A percentile compares a stretch with the other conserved stretches of the same genome.
Conservation (phyloP, 2,888 invertebrate genomes). For the Callimorpha dominula region DNA sequence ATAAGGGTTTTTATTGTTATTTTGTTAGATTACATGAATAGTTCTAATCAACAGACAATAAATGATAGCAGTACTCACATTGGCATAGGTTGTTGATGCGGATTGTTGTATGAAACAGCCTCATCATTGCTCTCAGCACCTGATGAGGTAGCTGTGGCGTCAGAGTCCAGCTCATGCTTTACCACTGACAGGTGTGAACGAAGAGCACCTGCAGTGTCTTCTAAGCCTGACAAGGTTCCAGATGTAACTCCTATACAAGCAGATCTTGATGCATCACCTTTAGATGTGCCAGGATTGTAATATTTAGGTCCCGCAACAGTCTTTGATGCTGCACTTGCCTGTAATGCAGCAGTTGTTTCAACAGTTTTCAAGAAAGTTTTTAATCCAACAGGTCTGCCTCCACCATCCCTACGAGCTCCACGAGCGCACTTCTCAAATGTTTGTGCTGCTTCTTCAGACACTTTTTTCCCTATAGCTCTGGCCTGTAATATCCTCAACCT, state of each 20-base stretch:
- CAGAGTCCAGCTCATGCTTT: slow-evolving; percentile 94
- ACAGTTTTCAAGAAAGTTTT: slow-evolving; percentile 80
- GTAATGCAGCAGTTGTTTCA: slow-evolving; percentile 78
- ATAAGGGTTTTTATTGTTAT: too few species aligned
- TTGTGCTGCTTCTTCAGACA: slow-evolving; percentile 91
- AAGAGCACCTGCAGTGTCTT: slow-evolving; percentile 91
- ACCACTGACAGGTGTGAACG: slow-evolving; percentile 91
- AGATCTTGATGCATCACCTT: slow-evolving; percentile 91
- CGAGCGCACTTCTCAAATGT: slow-evolving; percentile 90
- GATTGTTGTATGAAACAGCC: slow-evolving; percentile 92
- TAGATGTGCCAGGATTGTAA: slow-evolving; percentile 88
- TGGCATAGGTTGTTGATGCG: slow-evolving; percentile 91
- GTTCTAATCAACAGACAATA: neutral
- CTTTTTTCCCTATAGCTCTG: slow-evolving; percentile 91
- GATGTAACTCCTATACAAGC: slow-evolving; percentile 86
- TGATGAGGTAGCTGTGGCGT: slow-evolving; percentile 97
- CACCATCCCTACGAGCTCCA: slow-evolving; percentile 88
- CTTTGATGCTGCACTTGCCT: slow-evolving; percentile 77
- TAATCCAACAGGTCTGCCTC: slow-evolving; percentile 76
- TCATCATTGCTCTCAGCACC: slow-evolving; percentile 98
- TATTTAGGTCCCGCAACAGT: slow-evolving; percentile 75
- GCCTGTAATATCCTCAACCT: slow-evolving; percentile 92
- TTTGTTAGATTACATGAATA: too few species aligned
- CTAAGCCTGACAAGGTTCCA: slow-evolving; percentile 90
- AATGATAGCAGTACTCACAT: slow-evolving; percentile 88